Evolutionary conservation across 2,888 invertebrate genomes (phyloP), one percentile per base, ranked within the genome.

Genomic region (Coremacera marginata): DNA sequence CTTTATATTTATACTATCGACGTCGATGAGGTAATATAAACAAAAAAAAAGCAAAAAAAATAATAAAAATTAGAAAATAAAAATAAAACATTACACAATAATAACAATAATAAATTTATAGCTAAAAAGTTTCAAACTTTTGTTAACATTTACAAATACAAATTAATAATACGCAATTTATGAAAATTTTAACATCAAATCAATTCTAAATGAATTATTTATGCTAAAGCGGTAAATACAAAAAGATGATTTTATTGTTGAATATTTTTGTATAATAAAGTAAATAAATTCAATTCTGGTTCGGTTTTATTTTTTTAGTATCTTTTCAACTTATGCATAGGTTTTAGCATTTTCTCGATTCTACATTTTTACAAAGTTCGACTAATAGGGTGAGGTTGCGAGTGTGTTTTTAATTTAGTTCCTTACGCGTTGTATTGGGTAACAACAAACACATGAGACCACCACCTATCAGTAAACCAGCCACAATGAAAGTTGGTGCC

Each of bases 401-500:
- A 7, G 34, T 22, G 19, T 16, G 8, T 27, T 34, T 52, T 84
- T 89, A 89, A 80, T 86, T 89, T 81, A 89, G 85, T 85, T 95
- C 95, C 89, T 94, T 94, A 81, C 95, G 92, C 60, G 96, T 96
- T 87, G 96, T 97, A 90, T 97, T 96, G 85, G 97, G 97, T 90
- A 97, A 91, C 90, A 94, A 93, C 86, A 97, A 92, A 89, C 96
- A 95, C 91, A 95, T 93, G 81, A 97, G 92, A 79, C 97, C 97
- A 87, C 97, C 97, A 85, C 96, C 93, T 83, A 95, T 94, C 81
- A 97, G 92, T 80, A 97, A 92, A 44, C 91, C 93, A 81, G 97
- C 96, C 70, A 97, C 96, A 82, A 97, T 95, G 89, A 97, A 95
- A 82, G 97, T 96, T 73, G 98, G 97, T 80, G 97, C 95, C 52